Percentiles rank a stretch among this genome's conserved stretches.
Conservation (phyloP, 1,140 invertebrate species). For the Cephus cinctus region DNA sequence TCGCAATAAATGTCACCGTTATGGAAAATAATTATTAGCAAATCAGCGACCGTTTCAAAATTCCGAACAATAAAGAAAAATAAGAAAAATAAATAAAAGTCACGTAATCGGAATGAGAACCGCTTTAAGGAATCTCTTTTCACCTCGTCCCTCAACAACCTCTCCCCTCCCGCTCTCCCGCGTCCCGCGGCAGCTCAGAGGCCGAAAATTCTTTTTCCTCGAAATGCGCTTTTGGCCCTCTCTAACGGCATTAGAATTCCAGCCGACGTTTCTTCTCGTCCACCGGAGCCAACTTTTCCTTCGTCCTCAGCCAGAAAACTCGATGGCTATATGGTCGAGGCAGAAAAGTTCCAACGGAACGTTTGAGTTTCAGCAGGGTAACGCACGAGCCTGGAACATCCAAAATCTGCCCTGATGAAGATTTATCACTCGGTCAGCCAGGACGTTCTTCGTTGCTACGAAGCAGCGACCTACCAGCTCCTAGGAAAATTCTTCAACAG, state of each 20-base stretch:
- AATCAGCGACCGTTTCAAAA: too few species aligned
- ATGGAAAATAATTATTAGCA: neutral
- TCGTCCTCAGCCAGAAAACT: neutral
- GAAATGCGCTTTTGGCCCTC: constrained; percentile 17
- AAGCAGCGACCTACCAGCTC: too few species aligned
- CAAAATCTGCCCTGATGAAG: constrained; percentile 11
- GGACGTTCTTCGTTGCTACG: neutral
- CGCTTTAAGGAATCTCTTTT: constrained; percentile 19
- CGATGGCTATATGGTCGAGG: neutral
- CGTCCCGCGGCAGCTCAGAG: neutral
- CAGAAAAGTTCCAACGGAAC: neutral
- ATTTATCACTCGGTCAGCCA: constrained; percentile 10
- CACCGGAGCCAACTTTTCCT: neutral
- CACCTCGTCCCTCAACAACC: constrained; percentile 9
- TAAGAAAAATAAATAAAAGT: neutral
- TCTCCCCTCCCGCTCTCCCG: neutral
- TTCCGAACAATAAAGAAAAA: too few species aligned
- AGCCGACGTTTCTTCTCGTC: constrained; percentile 7
- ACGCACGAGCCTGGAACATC: neutral
- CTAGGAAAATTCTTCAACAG: neutral
- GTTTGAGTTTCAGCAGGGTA: neutral
- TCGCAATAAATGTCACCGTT: neutral
- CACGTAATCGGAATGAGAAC: constrained; percentile 15
- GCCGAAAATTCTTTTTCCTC: constrained; percentile 28
- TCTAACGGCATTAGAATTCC: constrained; percentile 17